phyloP scores from a whole-genome alignment of 2,888 invertebrate species.

The Acronicta alni region DNA sequence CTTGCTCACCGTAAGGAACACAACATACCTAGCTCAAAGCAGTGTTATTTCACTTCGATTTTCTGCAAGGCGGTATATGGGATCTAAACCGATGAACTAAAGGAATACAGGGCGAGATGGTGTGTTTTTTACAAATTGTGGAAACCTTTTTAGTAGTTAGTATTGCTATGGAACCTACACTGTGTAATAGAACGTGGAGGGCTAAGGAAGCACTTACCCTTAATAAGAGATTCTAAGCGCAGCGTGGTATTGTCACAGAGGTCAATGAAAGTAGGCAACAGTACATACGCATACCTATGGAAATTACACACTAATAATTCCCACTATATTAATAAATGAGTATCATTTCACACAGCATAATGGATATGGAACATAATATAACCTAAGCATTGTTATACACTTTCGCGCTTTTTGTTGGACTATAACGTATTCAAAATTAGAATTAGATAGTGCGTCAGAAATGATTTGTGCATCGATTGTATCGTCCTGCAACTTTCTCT shows the following conservation, averaged over 20 bases:
- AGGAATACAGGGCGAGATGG: too few species aligned
- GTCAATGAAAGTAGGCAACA: constrained; percentile 53
- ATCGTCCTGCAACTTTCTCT: constrained; percentile 49
- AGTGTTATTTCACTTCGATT: too few species aligned
- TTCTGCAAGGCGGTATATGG: too few species aligned
- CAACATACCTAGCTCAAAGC: too few species aligned
- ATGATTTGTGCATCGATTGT: constrained; percentile 45
- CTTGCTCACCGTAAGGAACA: too few species aligned
- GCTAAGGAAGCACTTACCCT: not conserved
- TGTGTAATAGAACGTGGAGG: too few species aligned
- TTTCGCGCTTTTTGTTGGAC: constrained; percentile 46
- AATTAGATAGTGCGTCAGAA: constrained; percentile 32
- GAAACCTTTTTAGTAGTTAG: too few species aligned
- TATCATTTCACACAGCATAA: constrained; percentile 38
- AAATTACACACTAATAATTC: constrained; percentile 39
- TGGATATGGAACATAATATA: too few species aligned
- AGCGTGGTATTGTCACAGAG: constrained; percentile 32
- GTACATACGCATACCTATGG: constrained; percentile 20
- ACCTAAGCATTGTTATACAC: constrained; percentile 41
- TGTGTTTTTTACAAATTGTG: too few species aligned
- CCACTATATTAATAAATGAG: constrained; percentile 48
- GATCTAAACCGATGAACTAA: too few species aligned
- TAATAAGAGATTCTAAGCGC: constrained; percentile 24
- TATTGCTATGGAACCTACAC: too few species aligned
- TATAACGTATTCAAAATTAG: constrained; percentile 35